Conservation (phyloP, 2,888 invertebrate species). For the Polymixis flavicincta region DNA sequence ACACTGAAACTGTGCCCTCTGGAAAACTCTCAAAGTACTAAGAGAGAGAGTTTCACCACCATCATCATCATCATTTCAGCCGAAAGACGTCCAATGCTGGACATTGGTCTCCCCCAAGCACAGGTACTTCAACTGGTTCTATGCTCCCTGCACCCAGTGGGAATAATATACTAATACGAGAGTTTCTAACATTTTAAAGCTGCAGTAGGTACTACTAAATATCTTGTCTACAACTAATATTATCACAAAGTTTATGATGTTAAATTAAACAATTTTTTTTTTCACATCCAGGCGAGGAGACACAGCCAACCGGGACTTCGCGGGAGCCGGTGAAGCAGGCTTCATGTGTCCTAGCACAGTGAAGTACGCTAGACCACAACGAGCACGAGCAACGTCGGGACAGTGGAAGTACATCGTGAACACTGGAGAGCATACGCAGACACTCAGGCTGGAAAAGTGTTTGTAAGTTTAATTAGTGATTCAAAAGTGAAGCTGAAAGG, state of each 20-base stretch:
- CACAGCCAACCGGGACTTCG: conserved; percentile 88
- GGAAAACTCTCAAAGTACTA: not conserved
- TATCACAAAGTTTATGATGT: not conserved
- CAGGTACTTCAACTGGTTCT: not conserved
- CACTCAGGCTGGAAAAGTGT: conserved; percentile 95
- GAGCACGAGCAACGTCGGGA: conserved; percentile 95
- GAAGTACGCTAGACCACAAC: conserved; percentile 94
- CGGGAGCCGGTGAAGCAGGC: conserved; percentile 91
- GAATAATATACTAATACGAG: not conserved
- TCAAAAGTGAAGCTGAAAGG: conserved; percentile 81
- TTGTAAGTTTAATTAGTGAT: conserved; percentile 89
- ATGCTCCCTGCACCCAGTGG: too few species aligned
- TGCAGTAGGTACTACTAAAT: not conserved
- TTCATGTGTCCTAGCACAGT: conserved; percentile 95
- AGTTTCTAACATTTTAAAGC: not conserved
- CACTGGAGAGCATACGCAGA: conserved; percentile 96
- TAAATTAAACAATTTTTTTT: not conserved
- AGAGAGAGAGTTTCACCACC: not conserved
- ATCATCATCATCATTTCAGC: not conserved
- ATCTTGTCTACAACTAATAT: not conserved
- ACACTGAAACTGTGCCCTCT: not conserved
- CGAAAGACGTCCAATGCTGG: not conserved
- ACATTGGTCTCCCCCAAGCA: not conserved
- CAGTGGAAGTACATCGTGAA: conserved; percentile 97
- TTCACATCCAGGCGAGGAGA: conserved; percentile 90